A percentile compares a stretch with the other conserved stretches of the same genome.
These are phyloP conservation scores for Emesis castigata DNA, from an alignment of 2,888 invertebrate species.

Conservation along the genomic window DNA sequence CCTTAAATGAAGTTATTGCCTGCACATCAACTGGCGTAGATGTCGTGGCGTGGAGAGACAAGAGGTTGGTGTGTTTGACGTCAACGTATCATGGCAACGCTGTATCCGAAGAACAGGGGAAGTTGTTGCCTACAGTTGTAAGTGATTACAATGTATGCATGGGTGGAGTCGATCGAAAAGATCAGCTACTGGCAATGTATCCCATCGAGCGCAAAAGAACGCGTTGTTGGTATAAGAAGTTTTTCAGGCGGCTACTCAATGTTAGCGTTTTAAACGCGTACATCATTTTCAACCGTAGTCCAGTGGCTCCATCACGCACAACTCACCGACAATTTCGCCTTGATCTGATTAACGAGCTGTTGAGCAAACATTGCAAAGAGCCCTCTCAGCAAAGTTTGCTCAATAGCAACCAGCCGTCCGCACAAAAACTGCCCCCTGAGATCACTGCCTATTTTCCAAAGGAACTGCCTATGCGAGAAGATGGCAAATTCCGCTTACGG, in stretches of 20 bases:
- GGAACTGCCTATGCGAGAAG: too few species aligned
- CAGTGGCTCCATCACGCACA: background rate
- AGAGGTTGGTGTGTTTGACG: constrained; percentile 40
- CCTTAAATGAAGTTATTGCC: constrained; percentile 35
- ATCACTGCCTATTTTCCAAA: too few species aligned
- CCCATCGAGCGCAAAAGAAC: constrained; percentile 55
- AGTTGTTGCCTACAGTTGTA: constrained; percentile 28
- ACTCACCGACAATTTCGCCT: too few species aligned
- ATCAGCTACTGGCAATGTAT: constrained; percentile 53
- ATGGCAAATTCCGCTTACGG: too few species aligned
- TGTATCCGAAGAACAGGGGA: background rate
- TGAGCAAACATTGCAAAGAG: too few species aligned
- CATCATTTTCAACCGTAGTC: background rate
- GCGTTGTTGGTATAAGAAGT: constrained; percentile 53
- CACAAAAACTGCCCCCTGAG: too few species aligned
- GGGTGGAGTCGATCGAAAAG: constrained; percentile 47
- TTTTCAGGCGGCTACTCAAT: background rate
- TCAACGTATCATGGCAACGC: constrained; percentile 35
- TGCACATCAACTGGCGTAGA: constrained; percentile 49
- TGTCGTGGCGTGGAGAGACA: constrained; percentile 71
- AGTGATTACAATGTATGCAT: constrained; percentile 41
- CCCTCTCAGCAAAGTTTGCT: too few species aligned
- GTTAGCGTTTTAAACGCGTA: background rate
- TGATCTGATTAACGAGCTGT: too few species aligned
- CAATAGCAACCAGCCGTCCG: too few species aligned